phyloP scores from a whole-genome alignment of 2,888 invertebrate genomes.

The Phlogophora meticulosa region DNA sequence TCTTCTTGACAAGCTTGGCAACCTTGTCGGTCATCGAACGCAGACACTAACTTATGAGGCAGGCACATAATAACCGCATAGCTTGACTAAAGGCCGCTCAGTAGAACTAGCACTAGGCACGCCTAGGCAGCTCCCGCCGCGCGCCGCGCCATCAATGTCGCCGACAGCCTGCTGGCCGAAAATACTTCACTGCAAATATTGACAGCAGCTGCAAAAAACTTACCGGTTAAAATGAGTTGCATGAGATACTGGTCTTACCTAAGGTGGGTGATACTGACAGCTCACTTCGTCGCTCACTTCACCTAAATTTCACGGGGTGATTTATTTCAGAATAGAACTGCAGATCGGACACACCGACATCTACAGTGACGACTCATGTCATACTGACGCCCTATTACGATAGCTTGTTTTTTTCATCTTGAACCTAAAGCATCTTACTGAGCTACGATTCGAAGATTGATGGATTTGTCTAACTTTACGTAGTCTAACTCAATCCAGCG shows the following conservation, averaged over 20 bases:
- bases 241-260: too few species aligned
- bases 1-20: neutral
- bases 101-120: neutral
- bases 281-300: too few species aligned
- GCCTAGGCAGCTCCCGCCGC: neutral
- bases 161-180: neutral
- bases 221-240: too few species aligned
- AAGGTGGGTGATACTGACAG: too few species aligned
- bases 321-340: too few species aligned
- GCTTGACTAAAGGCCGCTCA: slow-evolving; percentile 22
- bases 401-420: neutral
- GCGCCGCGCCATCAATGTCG: neutral
- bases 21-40: slow-evolving; percentile 43
- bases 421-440: neutral
- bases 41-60: slow-evolving; percentile 11
- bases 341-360: too few species aligned
- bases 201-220: neutral
- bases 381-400: too few species aligned
- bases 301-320: too few species aligned
- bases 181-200: slow-evolving; percentile 1
- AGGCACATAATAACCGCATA: neutral
- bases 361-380: neutral
- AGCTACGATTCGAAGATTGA: too few species aligned
- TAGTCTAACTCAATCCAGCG: too few species aligned
- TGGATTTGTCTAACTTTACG: too few species aligned